phyloP scores from a whole-genome alignment of 2,888 invertebrate species.

The Agrochola litura region DNA sequence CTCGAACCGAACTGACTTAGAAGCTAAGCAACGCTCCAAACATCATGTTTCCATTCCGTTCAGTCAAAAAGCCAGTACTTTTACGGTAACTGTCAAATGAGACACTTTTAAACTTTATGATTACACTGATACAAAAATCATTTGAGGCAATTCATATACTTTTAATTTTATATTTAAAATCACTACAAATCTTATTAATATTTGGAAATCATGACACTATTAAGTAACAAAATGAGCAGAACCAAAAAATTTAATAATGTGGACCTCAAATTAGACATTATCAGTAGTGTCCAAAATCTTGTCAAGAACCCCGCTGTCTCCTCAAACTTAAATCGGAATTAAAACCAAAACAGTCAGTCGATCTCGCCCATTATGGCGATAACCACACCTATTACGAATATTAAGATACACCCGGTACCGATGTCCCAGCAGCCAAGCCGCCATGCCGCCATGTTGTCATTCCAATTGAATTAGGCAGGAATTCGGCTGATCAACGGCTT shows the following conservation, averaged over 20 bases:
- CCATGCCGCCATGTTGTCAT: conserved; percentile 40
- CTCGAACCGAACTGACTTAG: no score
- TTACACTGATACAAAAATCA: no score
- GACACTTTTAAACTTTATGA: no score
- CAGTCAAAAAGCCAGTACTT: no score
- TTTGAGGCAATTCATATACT: no score
- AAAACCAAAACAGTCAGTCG: conserved; percentile 44
- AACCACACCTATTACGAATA: conserved; percentile 81
- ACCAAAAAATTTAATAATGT: background rate
- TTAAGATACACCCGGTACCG: conserved; percentile 77
- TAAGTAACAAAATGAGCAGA: background rate
- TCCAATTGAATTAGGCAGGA: conserved; percentile 52
- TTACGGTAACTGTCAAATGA: no score
- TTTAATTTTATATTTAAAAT: no score
- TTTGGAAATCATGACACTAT: no score
- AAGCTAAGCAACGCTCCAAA: no score
- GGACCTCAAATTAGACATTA: background rate
- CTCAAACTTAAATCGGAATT: conserved; percentile 24
- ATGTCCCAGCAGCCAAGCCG: conserved; percentile 62
- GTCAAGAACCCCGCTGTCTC: conserved; percentile 24
- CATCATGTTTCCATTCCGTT: no score
- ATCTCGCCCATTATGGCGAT: conserved; percentile 75
- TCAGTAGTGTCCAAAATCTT: background rate
- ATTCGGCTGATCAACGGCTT: conserved; percentile 35
- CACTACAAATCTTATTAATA: no score